These are phyloP conservation scores for Tiliqua scincoides DNA, from an alignment of 2,113 vertebrate species.

Conservation along the genomic window DNA sequence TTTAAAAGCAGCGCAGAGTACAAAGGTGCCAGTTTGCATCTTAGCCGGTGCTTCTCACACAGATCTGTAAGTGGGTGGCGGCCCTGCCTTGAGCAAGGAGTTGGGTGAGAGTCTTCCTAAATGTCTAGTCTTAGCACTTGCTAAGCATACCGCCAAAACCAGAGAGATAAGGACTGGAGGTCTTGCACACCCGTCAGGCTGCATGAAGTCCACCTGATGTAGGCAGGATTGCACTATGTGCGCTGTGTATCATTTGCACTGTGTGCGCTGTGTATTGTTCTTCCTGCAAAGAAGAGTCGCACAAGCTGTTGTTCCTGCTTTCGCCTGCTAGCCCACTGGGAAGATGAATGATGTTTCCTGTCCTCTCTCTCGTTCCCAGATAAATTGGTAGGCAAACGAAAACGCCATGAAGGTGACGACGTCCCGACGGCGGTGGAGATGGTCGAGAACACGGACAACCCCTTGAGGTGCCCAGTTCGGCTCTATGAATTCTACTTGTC, in stretches of 20 bases:
- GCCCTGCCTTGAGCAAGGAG: no score
- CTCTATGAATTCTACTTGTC: slow-evolving; percentile 98
- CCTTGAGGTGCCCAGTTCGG: slow-evolving; percentile 92
- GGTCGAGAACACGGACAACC: slow-evolving; percentile 93
- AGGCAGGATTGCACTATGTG: no score
- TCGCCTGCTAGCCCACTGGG: no score
- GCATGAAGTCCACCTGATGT: neutral
- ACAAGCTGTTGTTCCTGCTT: neutral
- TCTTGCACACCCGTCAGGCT: neutral
- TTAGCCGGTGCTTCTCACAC: no score
- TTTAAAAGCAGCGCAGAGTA: no score
- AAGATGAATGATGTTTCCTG: neutral
- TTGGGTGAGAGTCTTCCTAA: no score
- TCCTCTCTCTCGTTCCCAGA: slow-evolving; percentile 63
- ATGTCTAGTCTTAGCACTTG: no score
- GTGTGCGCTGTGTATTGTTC: no score
- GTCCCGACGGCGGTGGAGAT: slow-evolving; percentile 86
- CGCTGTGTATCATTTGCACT: no score
- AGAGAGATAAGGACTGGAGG: no score
- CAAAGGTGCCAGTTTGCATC: no score
- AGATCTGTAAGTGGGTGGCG: no score
- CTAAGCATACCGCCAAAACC: neutral
- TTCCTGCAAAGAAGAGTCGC: neutral
- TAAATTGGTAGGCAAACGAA: slow-evolving; percentile 85
- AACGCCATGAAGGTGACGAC: slow-evolving; percentile 84